phyloP scores from a whole-genome alignment of 2,888 invertebrate species.

The Tolmerus cingulatus region DNA sequence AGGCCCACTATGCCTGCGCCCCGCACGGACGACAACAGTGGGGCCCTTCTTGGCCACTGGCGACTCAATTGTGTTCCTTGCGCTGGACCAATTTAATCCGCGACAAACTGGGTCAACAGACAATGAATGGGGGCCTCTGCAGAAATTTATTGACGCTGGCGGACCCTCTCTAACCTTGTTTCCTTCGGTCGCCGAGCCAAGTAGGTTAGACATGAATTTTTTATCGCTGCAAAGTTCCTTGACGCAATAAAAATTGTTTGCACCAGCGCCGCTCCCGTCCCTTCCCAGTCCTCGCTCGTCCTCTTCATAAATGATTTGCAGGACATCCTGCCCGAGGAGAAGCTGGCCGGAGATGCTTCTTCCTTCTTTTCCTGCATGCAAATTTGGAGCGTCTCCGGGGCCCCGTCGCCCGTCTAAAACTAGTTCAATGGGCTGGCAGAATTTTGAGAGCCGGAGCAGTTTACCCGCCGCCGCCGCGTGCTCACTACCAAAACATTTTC shows the following conservation, averaged over 20 bases:
- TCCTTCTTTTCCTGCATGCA: neutral
- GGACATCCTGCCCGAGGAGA: neutral
- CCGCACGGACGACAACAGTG: neutral
- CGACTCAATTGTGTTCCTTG: conserved; percentile 19
- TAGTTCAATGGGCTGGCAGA: neutral
- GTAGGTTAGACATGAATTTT: conserved; percentile 39
- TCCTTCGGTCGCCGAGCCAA: conserved; percentile 24
- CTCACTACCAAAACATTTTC: neutral
- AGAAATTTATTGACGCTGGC: conserved; percentile 37
- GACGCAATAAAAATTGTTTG: conserved; percentile 29
- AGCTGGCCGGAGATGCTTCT: neutral
- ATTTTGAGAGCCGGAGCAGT: neutral
- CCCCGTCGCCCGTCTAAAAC: neutral
- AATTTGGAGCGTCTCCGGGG: neutral
- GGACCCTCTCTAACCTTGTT: conserved; percentile 15
- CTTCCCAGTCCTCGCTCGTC: neutral
- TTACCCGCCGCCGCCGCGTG: neutral
- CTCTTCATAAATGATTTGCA: neutral
- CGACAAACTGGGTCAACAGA: conserved; percentile 36
- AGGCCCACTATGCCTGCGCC: neutral
- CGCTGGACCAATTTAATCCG: conserved; percentile 37
- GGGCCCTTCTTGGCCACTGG: conserved; percentile 13
- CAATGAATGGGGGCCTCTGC: conserved; percentile 28
- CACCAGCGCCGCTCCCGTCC: neutral
- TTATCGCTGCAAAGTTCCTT: conserved; percentile 22